Evolutionary conservation across 1,140 invertebrate species (phyloP).

Genomic region (Neodiprion pinetum): DNA sequence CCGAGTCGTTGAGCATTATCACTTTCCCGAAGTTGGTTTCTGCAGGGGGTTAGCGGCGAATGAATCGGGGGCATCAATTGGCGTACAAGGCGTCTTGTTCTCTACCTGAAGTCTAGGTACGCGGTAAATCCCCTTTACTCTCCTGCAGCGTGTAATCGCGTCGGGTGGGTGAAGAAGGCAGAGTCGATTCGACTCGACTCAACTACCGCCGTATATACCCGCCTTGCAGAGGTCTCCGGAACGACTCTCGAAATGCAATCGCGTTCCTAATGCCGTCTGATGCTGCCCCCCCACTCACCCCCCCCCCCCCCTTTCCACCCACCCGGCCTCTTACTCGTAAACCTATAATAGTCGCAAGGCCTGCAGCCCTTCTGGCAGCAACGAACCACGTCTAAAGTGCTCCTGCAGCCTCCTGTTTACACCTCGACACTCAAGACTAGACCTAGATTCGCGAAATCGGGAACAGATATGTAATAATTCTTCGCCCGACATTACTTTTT

Average conservation of each 20-base stretch:
- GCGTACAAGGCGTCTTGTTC: not conserved
- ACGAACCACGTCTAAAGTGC: not conserved
- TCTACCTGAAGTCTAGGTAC: not conserved
- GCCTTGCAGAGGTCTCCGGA: not conserved
- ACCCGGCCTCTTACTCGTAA: not conserved
- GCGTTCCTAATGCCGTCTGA: constrained; percentile 2
- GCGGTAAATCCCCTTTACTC: not conserved
- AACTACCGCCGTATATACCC: not conserved
- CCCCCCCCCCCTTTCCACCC: not conserved
- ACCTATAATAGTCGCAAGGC: not conserved
- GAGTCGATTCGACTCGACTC: constrained; percentile 4
- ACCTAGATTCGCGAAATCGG: no score
- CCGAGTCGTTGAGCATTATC: no score
- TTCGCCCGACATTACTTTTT: no score
- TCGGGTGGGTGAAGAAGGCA: not conserved
- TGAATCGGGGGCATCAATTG: no score
- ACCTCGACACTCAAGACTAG: no score
- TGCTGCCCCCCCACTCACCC: not conserved
- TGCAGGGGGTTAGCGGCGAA: no score
- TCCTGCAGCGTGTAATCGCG: not conserved
- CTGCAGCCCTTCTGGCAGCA: not conserved
- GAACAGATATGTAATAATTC: no score
- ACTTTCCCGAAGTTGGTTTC: no score
- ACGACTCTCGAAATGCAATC: constrained; percentile 7
- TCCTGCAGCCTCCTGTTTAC: not conserved